Evolutionary conservation across 2,797 vertebrate species (phyloP), one percentile per base, ranked within the genome.

Genomic region (Enteromius paludinosus): DNA sequence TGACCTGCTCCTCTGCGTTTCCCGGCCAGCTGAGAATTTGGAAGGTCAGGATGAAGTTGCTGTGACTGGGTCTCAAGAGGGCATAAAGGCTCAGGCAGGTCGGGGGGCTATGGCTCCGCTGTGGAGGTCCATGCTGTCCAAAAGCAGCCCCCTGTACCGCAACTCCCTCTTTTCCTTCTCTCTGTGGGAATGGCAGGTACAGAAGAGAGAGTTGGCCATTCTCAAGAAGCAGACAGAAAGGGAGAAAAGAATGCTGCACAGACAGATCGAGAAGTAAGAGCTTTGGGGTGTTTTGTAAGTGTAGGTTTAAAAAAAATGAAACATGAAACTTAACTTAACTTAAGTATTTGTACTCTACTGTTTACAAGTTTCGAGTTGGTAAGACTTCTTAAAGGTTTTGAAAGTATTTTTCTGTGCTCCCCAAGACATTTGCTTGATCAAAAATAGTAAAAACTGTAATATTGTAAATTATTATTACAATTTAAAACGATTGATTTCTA

Each of bases 161-260:
- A 91, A 94, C 76, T 92, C 95, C 0, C 92, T 95, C 79, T 95
- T 94, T 89, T 95, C 94, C 84, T 95, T 95, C 91, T 92, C 93
- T 20, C 89, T 95, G 85, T 94, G 94, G 92, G 93, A 94, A 87
- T 92, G 91, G 89, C 93, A 89, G n/a, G 91, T 87, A 38, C 92
- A 93, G 92, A 93, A 94, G 90, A 88, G 93, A 45, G 94, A 95
- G 84, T 89, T 94, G 89, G 85, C 86, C n/a, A 90, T 94, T 84
- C 90, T 95, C 78, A 93, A 81, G 88, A 94, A 86, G 33, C 91
- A 93, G 87, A 82, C 84, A 5, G 94, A 94, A 80, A 83, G 90
- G 54, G 95, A 95, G 66, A 89, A 90, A 88, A 93, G 89, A 12
- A 64, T 90, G 0, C 82, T 92, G 87, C 89, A 93, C 59, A 9